These are phyloP conservation scores for Spicauda simplicius DNA, from an alignment of 2,888 invertebrate genomes.

Conservation along the genomic window DNA sequence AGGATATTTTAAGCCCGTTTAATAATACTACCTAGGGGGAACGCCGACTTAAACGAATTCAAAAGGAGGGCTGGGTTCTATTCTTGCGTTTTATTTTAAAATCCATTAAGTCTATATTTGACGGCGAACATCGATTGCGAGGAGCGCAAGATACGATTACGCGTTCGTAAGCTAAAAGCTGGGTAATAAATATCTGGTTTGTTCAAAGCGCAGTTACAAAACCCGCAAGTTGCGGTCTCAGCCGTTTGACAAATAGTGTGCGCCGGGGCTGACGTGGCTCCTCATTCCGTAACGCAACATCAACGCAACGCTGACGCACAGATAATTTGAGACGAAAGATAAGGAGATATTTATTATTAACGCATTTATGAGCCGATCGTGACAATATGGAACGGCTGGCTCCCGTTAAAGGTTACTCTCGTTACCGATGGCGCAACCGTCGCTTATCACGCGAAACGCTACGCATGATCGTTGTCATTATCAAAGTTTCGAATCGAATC, in stretches of 20 bases:
- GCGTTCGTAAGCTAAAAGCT: slow-evolving; percentile 62
- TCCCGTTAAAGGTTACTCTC: slow-evolving; percentile 80
- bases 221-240: slow-evolving; percentile 65
- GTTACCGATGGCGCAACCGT: slow-evolving; percentile 74
- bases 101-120: slow-evolving; percentile 39
- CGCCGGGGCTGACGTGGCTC: slow-evolving; percentile 14
- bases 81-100: slow-evolving; percentile 48
- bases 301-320: slow-evolving; percentile 46
- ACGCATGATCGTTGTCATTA: slow-evolving; percentile 26
- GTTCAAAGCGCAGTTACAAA: slow-evolving; percentile 72
- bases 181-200: slow-evolving; percentile 74
- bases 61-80: slow-evolving; percentile 55
- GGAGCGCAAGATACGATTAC: slow-evolving; percentile 54
- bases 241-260: slow-evolving; percentile 69
- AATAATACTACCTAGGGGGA: slow-evolving; percentile 58
- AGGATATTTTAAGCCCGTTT: slow-evolving; percentile 69
- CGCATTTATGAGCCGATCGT: slow-evolving; percentile 70
- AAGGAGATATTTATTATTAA: slow-evolving; percentile 70
- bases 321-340: slow-evolving; percentile 61
- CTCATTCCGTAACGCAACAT: slow-evolving; percentile 28
- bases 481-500: background rate
- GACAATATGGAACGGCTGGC: slow-evolving; percentile 79
- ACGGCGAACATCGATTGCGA: slow-evolving; percentile 6
- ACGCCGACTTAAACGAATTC: slow-evolving; percentile 53
- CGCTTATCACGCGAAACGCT: slow-evolving; percentile 21